Percentiles rank a stretch among this genome's conserved stretches.
These are phyloP conservation scores for Platyscapa corneri DNA, from an alignment of 1,140 invertebrate genomes.

Conservation along the genomic window DNA sequence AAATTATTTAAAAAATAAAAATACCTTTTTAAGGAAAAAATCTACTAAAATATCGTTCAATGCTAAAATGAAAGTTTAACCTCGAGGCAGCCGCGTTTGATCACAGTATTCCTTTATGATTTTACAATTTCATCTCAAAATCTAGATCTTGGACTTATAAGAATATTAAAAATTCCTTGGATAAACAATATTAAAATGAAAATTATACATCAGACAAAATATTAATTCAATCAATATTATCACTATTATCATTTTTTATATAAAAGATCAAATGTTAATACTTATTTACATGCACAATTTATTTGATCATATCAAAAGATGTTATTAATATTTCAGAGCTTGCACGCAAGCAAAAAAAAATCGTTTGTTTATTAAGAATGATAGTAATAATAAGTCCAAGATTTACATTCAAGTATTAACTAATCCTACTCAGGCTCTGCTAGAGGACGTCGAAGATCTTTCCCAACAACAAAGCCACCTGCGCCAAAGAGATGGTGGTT, in stretches of 20 bases:
- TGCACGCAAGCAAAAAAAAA: conserved; percentile 36
- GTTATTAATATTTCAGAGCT: not conserved
- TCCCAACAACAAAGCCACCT: conserved; percentile 72
- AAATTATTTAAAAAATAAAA: not conserved
- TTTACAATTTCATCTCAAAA: conserved; percentile 42
- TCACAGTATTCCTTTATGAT: conserved; percentile 66
- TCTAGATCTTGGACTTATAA: conserved; percentile 33
- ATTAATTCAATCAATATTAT: conserved; percentile 20
- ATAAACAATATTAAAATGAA: conserved; percentile 6
- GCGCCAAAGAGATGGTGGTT: conserved; percentile 68
- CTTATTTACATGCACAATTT: not conserved
- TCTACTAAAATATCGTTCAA: conserved; percentile 9
- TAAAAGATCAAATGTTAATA: not conserved
- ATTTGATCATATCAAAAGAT: not conserved
- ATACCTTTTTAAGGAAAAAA: not conserved
- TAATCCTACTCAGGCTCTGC: conserved; percentile 23
- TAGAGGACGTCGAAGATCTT: conserved; percentile 55
- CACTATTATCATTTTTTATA: not conserved
- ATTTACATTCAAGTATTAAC: conserved; percentile 13
- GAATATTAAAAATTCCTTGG: not conserved
- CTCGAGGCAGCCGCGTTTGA: conserved; percentile 58
- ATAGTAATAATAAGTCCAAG: conserved; percentile 25
- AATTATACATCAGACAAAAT: not conserved
- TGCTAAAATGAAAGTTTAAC: conserved; percentile 53
- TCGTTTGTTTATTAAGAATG: not conserved